A percentile compares a stretch with the other conserved stretches of the same genome.
Conservation (phyloP, 2,888 invertebrate species). For the Sinelater perroti region DNA sequence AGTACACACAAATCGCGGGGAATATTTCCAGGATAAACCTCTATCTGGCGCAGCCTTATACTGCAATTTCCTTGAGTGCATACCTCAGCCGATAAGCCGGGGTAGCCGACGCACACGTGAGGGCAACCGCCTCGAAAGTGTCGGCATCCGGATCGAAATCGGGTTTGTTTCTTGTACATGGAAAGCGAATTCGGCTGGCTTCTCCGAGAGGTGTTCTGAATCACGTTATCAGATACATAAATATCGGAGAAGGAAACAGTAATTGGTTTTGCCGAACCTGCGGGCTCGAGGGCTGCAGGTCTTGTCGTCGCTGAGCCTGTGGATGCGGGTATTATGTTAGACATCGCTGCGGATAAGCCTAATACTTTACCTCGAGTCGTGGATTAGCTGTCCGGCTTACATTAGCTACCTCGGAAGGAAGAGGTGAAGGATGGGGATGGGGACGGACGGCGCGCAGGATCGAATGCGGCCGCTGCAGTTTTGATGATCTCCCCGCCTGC, state of each 20-base stretch:
- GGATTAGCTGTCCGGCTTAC: conserved; percentile 44
- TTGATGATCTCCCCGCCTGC: conserved; percentile 47
- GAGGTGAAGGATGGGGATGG: too few relatives aligned
- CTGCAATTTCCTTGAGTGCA: conserved; percentile 1
- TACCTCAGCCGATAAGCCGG: not conserved
- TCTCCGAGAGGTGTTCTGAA: conserved; percentile 30
- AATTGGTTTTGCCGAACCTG: conserved; percentile 36
- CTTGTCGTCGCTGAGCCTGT: conserved; percentile 38
- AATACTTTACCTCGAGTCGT: conserved; percentile 41
- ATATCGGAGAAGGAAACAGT: conserved; percentile 34
- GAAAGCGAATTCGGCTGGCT: conserved; percentile 21
- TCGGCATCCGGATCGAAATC: conserved; percentile 1
- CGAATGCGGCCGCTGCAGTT: conserved; percentile 42
- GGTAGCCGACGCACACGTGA: not conserved
- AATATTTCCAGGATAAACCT: too few relatives aligned
- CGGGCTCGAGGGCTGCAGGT: conserved; percentile 30
- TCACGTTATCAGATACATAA: conserved; percentile 33
- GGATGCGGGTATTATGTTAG: conserved; percentile 40
- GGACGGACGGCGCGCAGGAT: too few relatives aligned
- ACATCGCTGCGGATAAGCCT: conserved; percentile 42
- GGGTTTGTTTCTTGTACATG: conserved; percentile 21
- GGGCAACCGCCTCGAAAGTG: too few relatives aligned
- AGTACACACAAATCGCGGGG: too few relatives aligned
- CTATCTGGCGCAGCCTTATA: too few relatives aligned
- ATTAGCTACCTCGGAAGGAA: conserved; percentile 33